Percentiles rank a stretch among this genome's conserved stretches.
Evolutionary conservation across 2,797 vertebrate species (phyloP).

Genomic region (Gouania willdenowi): DNA sequence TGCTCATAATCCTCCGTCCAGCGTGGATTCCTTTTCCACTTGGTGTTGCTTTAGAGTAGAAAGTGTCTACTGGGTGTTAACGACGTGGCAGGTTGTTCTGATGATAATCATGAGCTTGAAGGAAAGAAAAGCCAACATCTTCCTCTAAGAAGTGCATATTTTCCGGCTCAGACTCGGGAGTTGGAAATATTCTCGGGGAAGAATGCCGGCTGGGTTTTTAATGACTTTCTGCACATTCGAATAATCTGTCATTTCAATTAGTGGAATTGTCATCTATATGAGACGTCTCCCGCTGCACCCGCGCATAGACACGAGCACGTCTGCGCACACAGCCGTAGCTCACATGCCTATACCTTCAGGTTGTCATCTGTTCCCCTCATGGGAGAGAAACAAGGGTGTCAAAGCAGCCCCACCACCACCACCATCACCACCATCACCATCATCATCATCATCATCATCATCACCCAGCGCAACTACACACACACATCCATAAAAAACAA

Average conservation of each 20-base stretch:
- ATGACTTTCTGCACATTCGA: conserved; percentile 83
- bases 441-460: conserved; percentile 19
- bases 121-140: conserved; percentile 62
- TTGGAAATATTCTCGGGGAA: conserved; percentile 66
- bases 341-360: conserved; percentile 71
- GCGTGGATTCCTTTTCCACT: too few relatives aligned
- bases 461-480: conserved; percentile 43
- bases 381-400: conserved; percentile 77
- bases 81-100: conserved; percentile 62
- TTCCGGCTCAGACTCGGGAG: conserved; percentile 58
- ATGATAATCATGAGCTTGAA: conserved; percentile 72
- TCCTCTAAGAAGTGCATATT: conserved; percentile 71
- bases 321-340: conserved; percentile 25
- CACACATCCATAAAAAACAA: conserved; percentile 75
- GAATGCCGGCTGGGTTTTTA: conserved; percentile 73
- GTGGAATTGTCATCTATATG: conserved; percentile 74
- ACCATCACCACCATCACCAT: neutral
- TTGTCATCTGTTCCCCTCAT: conserved; percentile 76
- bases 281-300: conserved; percentile 71
- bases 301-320: conserved; percentile 47
- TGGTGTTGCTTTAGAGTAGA: too few relatives aligned
- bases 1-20: too few relatives aligned
- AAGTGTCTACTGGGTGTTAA: conserved; percentile 53
- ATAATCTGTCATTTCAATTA: conserved; percentile 86
- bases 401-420: conserved; percentile 33